Percentiles rank a stretch among this genome's conserved stretches.
Conservation (phyloP, 2,113 vertebrate genomes). For the Dasyornis broadbenti region DNA sequence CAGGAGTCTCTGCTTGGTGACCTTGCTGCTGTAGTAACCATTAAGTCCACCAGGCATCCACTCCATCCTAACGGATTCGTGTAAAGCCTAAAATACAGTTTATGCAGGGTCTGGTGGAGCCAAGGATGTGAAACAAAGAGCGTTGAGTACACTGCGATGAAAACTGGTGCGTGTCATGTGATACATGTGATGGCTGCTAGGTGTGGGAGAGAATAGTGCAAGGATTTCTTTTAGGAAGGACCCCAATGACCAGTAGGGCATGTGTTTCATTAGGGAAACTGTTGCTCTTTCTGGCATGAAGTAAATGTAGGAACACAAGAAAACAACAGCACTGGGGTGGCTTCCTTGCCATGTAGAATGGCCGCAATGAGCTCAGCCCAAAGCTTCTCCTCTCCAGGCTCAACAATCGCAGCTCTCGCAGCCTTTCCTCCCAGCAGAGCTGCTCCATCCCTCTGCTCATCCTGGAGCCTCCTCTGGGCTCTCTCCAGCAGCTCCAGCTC, state of each 20-base stretch:
- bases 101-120: background rate
- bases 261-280: background rate
- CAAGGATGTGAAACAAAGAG: background rate
- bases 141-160: background rate
- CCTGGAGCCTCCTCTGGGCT: background rate
- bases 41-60: background rate
- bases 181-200: no score
- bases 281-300: background rate
- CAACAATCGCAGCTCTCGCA: background rate
- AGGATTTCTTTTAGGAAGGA: background rate
- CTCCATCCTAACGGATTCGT: background rate
- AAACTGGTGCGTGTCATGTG: background rate
- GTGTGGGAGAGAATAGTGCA: background rate
- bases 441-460: background rate
- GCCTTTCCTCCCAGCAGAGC: background rate
- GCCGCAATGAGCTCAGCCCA: rapidly evolving
- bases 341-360: background rate
- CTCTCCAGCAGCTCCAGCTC: background rate
- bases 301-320: background rate
- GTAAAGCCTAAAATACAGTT: background rate
- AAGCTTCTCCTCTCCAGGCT: background rate
- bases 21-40: background rate
- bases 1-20: background rate
- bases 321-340: background rate
- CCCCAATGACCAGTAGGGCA: rapidly evolving